Base-by-base conservation (phyloP, 1,140 invertebrate genomes). In the Camponotus pennsylvanicus region DNA sequence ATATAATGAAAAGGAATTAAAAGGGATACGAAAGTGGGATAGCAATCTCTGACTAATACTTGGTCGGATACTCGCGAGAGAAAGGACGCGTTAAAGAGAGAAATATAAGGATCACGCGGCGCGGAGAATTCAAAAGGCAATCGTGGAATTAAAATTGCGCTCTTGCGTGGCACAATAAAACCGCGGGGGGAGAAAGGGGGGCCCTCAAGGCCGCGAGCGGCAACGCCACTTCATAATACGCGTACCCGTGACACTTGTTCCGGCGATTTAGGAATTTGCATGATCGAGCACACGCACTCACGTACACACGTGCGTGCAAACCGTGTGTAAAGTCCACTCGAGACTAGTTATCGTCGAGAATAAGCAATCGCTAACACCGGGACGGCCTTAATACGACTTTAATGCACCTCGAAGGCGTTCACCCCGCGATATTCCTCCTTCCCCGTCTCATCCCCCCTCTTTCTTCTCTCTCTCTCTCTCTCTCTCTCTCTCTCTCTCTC, bases 371-470 rank as follows among this genome's bases (percentile, higher is more conserved):
- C 89, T 90, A 90, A 90, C 63, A 88, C 84, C 45, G 73, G 42
- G 80, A 82, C 88, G 89, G 77, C 89, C 89, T 90, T 90, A 90
- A 90, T 90, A 89, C 83, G 89, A 90, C 86, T 90, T 90, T 90
- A 90, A 90, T 90, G 88, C 77, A 73, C 57, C 64, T 80, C 70
- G 71, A 67, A 89, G 79, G 70, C 80, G 86, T 80, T 85, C 86
- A 89, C 86, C 87, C 79, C 86, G 55, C 66, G 61, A 63, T 57
- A 7, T 42, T 57, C 61, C 49, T 57, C 27, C 45, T 13, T 8
- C 13, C 6, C 15, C 57, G 21, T 76, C 55, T 34, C 52, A 57
- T 37, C 86, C 13, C 32, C 7, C 40, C n/a, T n/a, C n/a, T n/a
- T n/a, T n/a, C n/a, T n/a, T n/a, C n/a, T n/a, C n/a, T n/a, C n/a